Evolutionary conservation across 2,113 vertebrate species (phyloP).

Genomic region (Lepus americanus): DNA sequence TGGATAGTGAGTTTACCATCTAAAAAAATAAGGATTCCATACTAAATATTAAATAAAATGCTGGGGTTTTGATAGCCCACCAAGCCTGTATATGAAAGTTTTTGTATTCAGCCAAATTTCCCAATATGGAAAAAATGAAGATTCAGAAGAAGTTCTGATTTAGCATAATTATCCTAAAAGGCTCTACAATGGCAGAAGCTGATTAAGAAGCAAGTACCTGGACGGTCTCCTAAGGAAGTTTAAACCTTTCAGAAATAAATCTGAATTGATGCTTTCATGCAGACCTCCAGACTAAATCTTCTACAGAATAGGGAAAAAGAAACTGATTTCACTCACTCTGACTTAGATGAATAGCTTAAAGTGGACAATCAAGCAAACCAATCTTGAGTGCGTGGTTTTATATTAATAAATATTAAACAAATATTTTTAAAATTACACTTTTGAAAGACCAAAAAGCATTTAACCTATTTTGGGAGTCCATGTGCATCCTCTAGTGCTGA

Average conservation of each 20-base stretch:
- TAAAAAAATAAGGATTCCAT: slow-evolving; percentile 22
- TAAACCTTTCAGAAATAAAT: not conserved
- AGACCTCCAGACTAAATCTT: not conserved
- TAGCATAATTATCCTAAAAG: not conserved
- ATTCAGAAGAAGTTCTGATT: not conserved
- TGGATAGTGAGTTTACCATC: not conserved
- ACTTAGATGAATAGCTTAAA: not conserved
- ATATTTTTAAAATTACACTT: not conserved
- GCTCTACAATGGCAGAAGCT: not conserved
- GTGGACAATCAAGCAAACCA: not conserved
- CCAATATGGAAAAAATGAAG: not conserved
- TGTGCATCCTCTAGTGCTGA: not conserved
- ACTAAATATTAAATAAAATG: slow-evolving; percentile 20
- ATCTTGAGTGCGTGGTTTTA: not conserved
- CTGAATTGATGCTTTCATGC: not conserved
- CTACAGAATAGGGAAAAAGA: not conserved
- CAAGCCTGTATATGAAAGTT: not conserved
- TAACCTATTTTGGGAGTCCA: not conserved
- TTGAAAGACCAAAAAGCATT: not conserved
- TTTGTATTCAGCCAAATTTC: slow-evolving; percentile 8
- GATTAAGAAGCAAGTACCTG: not conserved
- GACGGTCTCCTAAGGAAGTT: not conserved
- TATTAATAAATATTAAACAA: slow-evolving; percentile 8
- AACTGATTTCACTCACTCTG: not conserved
- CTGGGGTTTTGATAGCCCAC: not conserved